A percentile compares a stretch with the other conserved stretches of the same genome.
phyloP scores from a whole-genome alignment of 2,888 invertebrate genomes.

The Hypercompe scribonia region DNA sequence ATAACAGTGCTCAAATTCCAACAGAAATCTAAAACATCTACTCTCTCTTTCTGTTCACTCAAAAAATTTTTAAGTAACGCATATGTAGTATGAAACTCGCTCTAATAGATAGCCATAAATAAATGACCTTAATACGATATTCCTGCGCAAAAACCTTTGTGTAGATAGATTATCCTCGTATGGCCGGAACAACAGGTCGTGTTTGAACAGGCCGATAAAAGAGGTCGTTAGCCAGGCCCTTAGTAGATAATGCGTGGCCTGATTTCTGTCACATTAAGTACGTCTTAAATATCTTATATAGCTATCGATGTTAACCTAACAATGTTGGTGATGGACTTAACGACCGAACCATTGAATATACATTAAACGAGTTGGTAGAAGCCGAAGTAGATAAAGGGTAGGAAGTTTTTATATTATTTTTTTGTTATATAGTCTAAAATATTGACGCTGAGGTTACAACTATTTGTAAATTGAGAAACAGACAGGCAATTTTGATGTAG shows the following conservation, averaged over 20 bases:
- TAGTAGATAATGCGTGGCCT: slow-evolving; percentile 48
- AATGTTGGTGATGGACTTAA: slow-evolving; percentile 31
- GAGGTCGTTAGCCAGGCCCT: slow-evolving; percentile 48
- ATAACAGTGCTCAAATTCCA: background rate
- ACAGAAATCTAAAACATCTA: background rate
- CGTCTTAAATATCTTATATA: slow-evolving; percentile 43
- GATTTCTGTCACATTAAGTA: slow-evolving; percentile 54
- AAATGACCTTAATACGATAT: slow-evolving; percentile 25
- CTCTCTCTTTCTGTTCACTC: background rate
- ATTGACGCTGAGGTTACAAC: background rate
- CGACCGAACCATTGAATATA: slow-evolving; percentile 22
- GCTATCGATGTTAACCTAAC: slow-evolving; percentile 40
- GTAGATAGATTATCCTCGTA: slow-evolving; percentile 23
- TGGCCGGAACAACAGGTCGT: slow-evolving; percentile 29
- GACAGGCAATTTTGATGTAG: background rate
- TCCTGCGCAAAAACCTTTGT: slow-evolving; percentile 19
- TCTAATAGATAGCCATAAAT: slow-evolving; percentile 4
- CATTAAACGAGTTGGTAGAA: background rate
- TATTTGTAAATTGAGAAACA: background rate
- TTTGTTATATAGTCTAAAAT: background rate
- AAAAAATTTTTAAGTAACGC: background rate
- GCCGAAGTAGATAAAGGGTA: background rate
- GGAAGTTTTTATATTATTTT: background rate
- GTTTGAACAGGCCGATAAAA: slow-evolving; percentile 41
- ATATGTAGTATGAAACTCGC: background rate